A percentile compares a stretch with the other conserved stretches of the same genome.
Conservation (phyloP, 2,888 invertebrate genomes). For the Eupeodes luniger region DNA sequence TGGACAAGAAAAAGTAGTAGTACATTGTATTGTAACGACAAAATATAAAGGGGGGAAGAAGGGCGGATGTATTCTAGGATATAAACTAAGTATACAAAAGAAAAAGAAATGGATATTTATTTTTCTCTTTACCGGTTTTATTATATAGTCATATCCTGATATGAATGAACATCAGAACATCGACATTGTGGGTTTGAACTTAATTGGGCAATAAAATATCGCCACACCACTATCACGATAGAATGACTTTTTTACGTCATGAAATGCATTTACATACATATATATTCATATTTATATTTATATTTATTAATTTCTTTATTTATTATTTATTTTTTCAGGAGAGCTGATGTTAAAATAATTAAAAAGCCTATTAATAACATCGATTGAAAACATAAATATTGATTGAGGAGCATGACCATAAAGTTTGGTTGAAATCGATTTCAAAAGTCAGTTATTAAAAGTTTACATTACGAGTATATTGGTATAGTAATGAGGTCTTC, state of each 20-base stretch:
- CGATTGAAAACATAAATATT: neutral
- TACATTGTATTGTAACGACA: slow-evolving; percentile 37
- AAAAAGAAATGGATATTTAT: slow-evolving; percentile 66
- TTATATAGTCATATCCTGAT: slow-evolving; percentile 67
- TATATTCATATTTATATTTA: neutral
- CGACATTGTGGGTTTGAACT: slow-evolving; percentile 67
- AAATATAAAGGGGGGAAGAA: neutral
- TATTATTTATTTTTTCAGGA: neutral
- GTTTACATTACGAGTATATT: neutral
- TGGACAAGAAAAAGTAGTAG: slow-evolving; percentile 39
- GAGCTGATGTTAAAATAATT: slow-evolving; percentile 1
- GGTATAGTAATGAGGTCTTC: neutral
- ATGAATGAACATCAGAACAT: slow-evolving; percentile 68
- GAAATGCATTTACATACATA: slow-evolving; percentile 34
- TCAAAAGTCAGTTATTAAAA: neutral
- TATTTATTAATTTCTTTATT: neutral
- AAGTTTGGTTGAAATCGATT: neutral
- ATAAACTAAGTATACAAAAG: slow-evolving; percentile 5
- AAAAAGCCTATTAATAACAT: neutral
- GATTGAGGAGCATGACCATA: neutral
- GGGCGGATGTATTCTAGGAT: slow-evolving; percentile 13
- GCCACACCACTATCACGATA: slow-evolving; percentile 64
- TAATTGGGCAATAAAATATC: slow-evolving; percentile 73
- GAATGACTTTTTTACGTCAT: slow-evolving; percentile 46
- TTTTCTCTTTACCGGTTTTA: slow-evolving; percentile 67